Conservation (phyloP, 1,140 invertebrate genomes). For the Drosophila rufa region DNA sequence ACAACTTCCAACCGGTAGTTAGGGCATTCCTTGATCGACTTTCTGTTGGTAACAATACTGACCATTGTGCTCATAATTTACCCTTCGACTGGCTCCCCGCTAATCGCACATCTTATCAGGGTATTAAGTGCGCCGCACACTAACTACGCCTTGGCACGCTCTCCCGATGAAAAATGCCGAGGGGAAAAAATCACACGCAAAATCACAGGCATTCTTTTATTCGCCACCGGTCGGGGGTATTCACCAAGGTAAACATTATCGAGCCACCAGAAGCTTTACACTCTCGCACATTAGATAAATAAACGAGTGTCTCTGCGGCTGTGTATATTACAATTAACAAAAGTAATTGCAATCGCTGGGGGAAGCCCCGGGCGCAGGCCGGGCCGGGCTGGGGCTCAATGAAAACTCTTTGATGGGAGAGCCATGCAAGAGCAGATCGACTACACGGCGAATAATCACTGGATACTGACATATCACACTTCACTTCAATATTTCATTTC, state of each 20-base stretch:
- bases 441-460: constrained; percentile 16
- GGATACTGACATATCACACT: constrained; percentile 9
- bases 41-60: constrained; percentile 1
- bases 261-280: constrained; percentile 47
- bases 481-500: constrained; percentile 17
- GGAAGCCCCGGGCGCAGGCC: constrained; percentile 24
- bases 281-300: constrained; percentile 61
- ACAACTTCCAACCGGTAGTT: background rate
- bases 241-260: constrained; percentile 72
- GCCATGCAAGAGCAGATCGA: constrained; percentile 32
- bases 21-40: constrained; percentile 26
- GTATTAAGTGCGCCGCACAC: constrained; percentile 67
- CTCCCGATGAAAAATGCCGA: constrained; percentile 41
- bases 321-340: constrained; percentile 75
- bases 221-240: constrained; percentile 45
- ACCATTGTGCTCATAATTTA: constrained; percentile 57
- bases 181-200: constrained; percentile 50
- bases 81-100: constrained; percentile 45
- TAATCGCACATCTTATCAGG: constrained; percentile 77
- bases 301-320: constrained; percentile 37
- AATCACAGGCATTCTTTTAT: constrained; percentile 64
- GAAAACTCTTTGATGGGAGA: constrained; percentile 47
- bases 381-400: constrained; percentile 18
- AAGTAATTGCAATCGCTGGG: constrained; percentile 68
- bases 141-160: constrained; percentile 74